Percentiles rank a stretch among this genome's conserved stretches.
Evolutionary conservation across 2,888 invertebrate genomes (phyloP).

Genomic region (Metallyticus violacea): DNA sequence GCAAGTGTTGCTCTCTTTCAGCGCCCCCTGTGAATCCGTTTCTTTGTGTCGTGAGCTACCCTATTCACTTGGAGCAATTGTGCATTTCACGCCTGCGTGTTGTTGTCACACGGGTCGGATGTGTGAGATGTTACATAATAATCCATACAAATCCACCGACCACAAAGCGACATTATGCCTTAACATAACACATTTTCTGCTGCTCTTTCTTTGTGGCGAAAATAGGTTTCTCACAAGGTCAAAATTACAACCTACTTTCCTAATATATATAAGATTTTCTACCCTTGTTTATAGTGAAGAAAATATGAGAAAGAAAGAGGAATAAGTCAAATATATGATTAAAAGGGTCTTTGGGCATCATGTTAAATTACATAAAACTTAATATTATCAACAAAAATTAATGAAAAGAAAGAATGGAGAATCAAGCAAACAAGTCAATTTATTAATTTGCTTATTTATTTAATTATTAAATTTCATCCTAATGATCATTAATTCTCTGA

Average conservation of each 20-base stretch:
- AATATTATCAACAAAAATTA: too few relatives aligned
- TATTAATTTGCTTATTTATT: too few relatives aligned
- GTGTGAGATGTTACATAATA: neutral
- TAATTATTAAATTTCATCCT: too few relatives aligned
- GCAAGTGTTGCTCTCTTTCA: neutral
- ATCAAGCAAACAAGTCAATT: too few relatives aligned
- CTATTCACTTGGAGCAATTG: neutral
- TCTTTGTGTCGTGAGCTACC: neutral
- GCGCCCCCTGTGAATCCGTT: neutral
- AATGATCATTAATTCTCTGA: too few relatives aligned
- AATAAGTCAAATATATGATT: too few relatives aligned
- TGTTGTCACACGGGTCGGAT: neutral
- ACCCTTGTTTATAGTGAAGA: too few relatives aligned
- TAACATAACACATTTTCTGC: neutral
- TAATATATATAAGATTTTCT: too few relatives aligned
- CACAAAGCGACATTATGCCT: neutral
- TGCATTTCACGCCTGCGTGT: neutral
- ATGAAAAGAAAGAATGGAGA: too few relatives aligned
- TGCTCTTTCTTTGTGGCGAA: neutral
- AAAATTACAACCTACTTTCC: neutral
- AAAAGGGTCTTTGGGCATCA: too few relatives aligned
- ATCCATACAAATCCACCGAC: neutral
- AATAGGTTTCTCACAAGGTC: neutral
- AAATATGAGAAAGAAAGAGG: too few relatives aligned
- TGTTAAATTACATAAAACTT: too few relatives aligned